Percentiles rank a stretch among this genome's conserved stretches.
Evolutionary conservation across 2,888 invertebrate genomes (phyloP).

Genomic region (Tipula unca): DNA sequence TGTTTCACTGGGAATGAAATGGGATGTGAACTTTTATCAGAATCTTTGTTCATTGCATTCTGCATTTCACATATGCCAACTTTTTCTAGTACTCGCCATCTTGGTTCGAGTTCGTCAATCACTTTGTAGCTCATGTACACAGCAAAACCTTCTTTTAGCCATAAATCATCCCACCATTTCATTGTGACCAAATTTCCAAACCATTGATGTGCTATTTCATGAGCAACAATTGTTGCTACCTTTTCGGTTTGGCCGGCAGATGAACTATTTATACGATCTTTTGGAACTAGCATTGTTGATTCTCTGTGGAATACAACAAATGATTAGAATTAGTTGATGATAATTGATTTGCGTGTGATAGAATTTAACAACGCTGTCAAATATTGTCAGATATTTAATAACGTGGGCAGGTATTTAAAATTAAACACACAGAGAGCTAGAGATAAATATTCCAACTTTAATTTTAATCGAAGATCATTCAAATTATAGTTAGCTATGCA

Average conservation of each 20-base stretch:
- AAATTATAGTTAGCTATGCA: too few species aligned
- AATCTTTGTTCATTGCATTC: conserved; percentile 51
- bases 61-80: conserved; percentile 48
- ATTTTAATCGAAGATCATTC: too few species aligned
- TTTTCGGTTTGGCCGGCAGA: conserved; percentile 52
- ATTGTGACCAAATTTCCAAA: conserved; percentile 69
- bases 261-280: conserved; percentile 35
- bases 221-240: conserved; percentile 58
- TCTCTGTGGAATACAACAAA: conserved; percentile 43
- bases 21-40: conserved; percentile 54
- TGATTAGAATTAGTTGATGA: neutral
- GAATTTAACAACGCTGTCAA: too few species aligned
- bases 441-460: too few species aligned
- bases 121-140: conserved; percentile 45
- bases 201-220: conserved; percentile 78
- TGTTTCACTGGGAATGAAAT: conserved; percentile 54
- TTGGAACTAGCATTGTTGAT: conserved; percentile 47
- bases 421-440: too few species aligned
- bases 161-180: conserved; percentile 65
- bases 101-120: conserved; percentile 44
- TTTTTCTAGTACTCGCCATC: conserved; percentile 50
- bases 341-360: too few species aligned
- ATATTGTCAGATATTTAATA: too few species aligned
- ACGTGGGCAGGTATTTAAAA: too few species aligned
- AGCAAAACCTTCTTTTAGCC: conserved; percentile 54